Conservation (phyloP, 2,797 vertebrate species). For the Chromobotia macracanthus region DNA sequence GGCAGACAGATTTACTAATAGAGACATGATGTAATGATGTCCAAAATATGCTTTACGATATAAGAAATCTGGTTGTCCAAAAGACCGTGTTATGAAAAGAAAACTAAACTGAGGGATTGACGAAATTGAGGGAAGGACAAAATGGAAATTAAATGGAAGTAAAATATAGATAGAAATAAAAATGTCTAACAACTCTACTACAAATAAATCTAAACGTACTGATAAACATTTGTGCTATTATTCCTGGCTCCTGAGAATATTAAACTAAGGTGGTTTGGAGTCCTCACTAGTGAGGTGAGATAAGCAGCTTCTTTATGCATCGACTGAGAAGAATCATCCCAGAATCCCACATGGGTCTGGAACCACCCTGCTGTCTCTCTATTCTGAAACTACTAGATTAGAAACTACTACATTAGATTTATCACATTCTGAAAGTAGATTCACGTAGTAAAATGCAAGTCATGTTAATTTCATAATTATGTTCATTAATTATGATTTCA, state of each 20-base stretch:
- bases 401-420: too few relatives aligned
- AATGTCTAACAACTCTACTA: too few relatives aligned
- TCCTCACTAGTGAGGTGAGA: background rate
- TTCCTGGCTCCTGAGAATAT: background rate
- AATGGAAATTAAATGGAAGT: too few relatives aligned
- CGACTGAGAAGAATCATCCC: constrained; percentile 1
- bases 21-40: background rate
- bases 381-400: background rate
- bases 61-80: background rate
- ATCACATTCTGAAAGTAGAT: too few relatives aligned
- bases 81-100: background rate
- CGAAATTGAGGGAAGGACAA: too few relatives aligned
- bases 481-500: too few relatives aligned
- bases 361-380: background rate
- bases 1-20: background rate
- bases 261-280: background rate
- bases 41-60: background rate
- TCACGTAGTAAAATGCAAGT: background rate
- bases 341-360: background rate
- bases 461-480: background rate
- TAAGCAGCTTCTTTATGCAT: background rate
- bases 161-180: too few relatives aligned
- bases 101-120: background rate
- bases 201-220: too few relatives aligned
- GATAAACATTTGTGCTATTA: too few relatives aligned